A percentile compares a stretch with the other conserved stretches of the same genome.
phyloP scores from a whole-genome alignment of 2,888 invertebrate species.

The Chrysolina americana region DNA sequence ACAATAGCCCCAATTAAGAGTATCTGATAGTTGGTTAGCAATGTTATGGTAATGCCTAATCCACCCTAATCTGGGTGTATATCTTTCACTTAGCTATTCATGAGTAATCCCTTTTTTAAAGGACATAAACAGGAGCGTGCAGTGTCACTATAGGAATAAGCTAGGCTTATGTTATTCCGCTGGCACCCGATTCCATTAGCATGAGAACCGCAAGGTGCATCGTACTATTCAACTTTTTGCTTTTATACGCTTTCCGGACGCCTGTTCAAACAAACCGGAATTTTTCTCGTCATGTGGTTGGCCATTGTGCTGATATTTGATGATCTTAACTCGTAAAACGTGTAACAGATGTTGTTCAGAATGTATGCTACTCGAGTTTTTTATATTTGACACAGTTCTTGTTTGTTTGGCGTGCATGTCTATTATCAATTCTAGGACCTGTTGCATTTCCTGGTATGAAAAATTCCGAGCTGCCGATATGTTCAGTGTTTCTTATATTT shows the following conservation, averaged over 20 bases:
- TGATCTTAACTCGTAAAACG: conserved; percentile 39
- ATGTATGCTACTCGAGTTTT: neutral
- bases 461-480: too few relatives aligned
- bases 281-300: conserved; percentile 42
- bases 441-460: conserved; percentile 1
- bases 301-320: conserved; percentile 42
- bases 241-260: conserved; percentile 38
- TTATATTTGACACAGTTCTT: conserved; percentile 33
- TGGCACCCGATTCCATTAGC: conserved; percentile 58
- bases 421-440: conserved; percentile 5
- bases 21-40: conserved; percentile 46
- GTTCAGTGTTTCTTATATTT: too few relatives aligned
- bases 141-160: conserved; percentile 55
- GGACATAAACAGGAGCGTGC: conserved; percentile 60
- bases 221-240: conserved; percentile 47
- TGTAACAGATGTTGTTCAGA: conserved; percentile 40
- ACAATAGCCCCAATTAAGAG: conserved; percentile 50
- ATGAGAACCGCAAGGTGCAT: conserved; percentile 62
- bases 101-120: conserved; percentile 63
- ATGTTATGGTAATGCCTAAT: conserved; percentile 63
- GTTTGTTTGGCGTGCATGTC: conserved; percentile 7
- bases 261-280: conserved; percentile 41
- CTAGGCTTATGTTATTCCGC: conserved; percentile 47
- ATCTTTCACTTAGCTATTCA: conserved; percentile 66
- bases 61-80: conserved; percentile 64